Evolutionary conservation across 2,113 vertebrate species (phyloP).

Genomic region (Seriola dumerili): DNA sequence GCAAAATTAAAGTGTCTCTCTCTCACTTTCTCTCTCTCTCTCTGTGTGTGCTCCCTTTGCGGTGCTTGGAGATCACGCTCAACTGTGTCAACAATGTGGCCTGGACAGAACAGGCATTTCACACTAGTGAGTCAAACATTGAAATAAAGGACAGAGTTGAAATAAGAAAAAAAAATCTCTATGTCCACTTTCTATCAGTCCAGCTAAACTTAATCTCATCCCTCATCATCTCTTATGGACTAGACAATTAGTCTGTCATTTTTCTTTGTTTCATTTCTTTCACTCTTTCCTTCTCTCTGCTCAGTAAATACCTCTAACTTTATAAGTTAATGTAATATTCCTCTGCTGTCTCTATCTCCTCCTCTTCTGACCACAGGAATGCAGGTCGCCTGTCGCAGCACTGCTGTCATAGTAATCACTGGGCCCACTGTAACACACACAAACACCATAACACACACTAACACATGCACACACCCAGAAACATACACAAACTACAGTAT

Average conservation of each 20-base stretch:
- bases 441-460: constrained; percentile 1
- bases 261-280: background rate
- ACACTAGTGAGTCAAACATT: constrained; percentile 46
- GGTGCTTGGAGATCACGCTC: constrained; percentile 54
- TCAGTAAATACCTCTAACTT: constrained; percentile 3
- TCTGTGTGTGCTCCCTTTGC: constrained; percentile 32
- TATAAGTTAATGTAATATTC: constrained; percentile 11
- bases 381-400: constrained; percentile 42
- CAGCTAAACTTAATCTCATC: background rate
- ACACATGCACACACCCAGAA: constrained; percentile 1
- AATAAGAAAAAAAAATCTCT: constrained; percentile 47
- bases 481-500: constrained; percentile 6
- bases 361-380: constrained; percentile 62
- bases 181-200: background rate
- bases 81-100: constrained; percentile 72
- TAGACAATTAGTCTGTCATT: background rate
- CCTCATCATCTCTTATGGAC: background rate
- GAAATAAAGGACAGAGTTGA: constrained; percentile 17
- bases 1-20: constrained; percentile 71
- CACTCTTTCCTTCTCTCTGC: background rate
- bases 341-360: constrained; percentile 10
- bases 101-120: constrained; percentile 47
- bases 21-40: background rate
- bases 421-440: constrained; percentile 33
- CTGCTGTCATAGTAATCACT: constrained; percentile 54